These are phyloP conservation scores for Pseudanteris insignis DNA, from an alignment of 2,888 invertebrate species.

Conservation along the genomic window DNA sequence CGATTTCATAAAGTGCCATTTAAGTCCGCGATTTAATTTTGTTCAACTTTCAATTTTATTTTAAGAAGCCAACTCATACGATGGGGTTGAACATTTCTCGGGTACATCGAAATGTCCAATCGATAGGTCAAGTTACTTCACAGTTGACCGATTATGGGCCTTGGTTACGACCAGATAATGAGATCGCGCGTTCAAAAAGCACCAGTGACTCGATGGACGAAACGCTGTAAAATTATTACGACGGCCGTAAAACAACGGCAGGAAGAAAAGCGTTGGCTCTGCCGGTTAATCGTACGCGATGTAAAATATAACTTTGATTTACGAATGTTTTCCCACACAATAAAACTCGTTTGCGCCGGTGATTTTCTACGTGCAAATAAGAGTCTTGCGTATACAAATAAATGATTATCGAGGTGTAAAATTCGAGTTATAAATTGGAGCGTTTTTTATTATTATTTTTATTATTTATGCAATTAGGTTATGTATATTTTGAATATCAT, in stretches of 20 bases:
- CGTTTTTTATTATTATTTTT: too few relatives aligned
- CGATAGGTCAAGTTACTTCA: background rate
- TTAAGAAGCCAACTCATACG: too few relatives aligned
- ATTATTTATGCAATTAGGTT: too few relatives aligned
- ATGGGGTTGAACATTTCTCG: too few relatives aligned
- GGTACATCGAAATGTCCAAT: too few relatives aligned
- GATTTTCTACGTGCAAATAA: slow-evolving; percentile 13
- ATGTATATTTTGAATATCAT: too few relatives aligned
- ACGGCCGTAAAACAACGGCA: slow-evolving; percentile 27
- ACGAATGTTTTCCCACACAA: slow-evolving; percentile 29
- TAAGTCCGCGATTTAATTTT: too few relatives aligned
- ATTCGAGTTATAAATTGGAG: too few relatives aligned
- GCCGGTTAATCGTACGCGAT: slow-evolving; percentile 36
- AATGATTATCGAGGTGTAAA: too few relatives aligned
- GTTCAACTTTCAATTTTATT: background rate
- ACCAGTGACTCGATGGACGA: slow-evolving; percentile 22
- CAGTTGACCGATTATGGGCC: background rate
- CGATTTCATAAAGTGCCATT: too few relatives aligned
- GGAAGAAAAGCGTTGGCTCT: slow-evolving; percentile 24
- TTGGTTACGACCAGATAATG: slow-evolving; percentile 21
- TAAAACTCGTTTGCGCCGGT: slow-evolving; percentile 15
- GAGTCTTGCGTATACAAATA: too few relatives aligned
- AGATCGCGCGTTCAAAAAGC: slow-evolving; percentile 14
- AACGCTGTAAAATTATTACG: slow-evolving; percentile 39
- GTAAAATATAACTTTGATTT: slow-evolving; percentile 42